These are phyloP conservation scores for Beris chalybata DNA, from an alignment of 2,888 invertebrate species.

Conservation along the genomic window DNA sequence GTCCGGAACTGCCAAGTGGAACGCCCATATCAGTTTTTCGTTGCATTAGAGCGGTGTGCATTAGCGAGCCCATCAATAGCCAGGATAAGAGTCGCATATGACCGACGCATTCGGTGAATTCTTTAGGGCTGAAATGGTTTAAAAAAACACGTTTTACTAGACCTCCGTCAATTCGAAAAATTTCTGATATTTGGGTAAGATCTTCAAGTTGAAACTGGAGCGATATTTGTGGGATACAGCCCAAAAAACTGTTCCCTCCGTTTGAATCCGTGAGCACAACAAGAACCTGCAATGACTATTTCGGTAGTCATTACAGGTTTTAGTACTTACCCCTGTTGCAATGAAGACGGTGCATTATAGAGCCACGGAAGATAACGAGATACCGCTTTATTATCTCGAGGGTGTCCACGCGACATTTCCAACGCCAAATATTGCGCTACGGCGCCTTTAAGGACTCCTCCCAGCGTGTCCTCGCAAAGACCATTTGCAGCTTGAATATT, in stretches of 20 bases:
- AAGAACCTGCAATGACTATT: too few species aligned
- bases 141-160: not conserved
- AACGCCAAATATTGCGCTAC: constrained; percentile 91
- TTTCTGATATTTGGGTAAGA: not conserved
- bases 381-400: constrained; percentile 79
- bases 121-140: constrained; percentile 70
- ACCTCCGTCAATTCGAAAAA: not conserved
- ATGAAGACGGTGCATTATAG: constrained; percentile 74
- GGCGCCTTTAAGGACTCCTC: constrained; percentile 94
- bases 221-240: not conserved
- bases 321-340: constrained; percentile 73
- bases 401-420: constrained; percentile 88
- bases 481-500: constrained; percentile 69
- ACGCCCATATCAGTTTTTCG: constrained; percentile 42
- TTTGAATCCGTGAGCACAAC: too few species aligned
- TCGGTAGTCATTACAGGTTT: too few species aligned
- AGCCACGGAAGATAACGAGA: constrained; percentile 88
- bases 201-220: not conserved
- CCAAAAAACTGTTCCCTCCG: too few species aligned
- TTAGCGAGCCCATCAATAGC: constrained; percentile 93
- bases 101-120: constrained; percentile 92
- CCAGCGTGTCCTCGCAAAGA: constrained; percentile 92
- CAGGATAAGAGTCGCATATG: constrained; percentile 95
- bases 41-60: constrained; percentile 72
- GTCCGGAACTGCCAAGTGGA: constrained; percentile 42